Percentiles rank a stretch among this genome's conserved stretches.
Conservation (phyloP, 2,797 vertebrate genomes). For the Melanotaenia pygmaea region DNA sequence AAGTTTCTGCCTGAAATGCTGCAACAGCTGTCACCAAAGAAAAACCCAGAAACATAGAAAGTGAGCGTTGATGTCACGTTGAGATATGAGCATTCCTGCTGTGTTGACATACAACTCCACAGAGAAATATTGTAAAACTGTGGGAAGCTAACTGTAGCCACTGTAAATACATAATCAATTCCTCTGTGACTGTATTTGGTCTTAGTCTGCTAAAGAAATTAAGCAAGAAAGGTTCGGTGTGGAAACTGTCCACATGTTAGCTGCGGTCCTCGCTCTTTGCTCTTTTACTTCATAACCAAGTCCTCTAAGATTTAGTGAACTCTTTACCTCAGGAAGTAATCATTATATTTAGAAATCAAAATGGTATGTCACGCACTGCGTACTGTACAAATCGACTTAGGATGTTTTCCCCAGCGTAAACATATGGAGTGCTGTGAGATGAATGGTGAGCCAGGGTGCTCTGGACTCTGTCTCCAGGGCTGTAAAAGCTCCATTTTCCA, state of each 20-base stretch:
- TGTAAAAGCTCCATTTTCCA: constrained; percentile 55
- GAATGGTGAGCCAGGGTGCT: constrained; percentile 41
- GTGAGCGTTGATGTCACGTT: not conserved
- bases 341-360: constrained; percentile 66
- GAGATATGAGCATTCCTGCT: not conserved
- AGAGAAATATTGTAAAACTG: constrained; percentile 16
- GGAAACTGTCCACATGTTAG: constrained; percentile 17
- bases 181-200: constrained; percentile 32
- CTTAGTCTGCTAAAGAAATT: constrained; percentile 4
- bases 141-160: constrained; percentile 15
- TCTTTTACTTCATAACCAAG: constrained; percentile 14
- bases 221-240: constrained; percentile 20
- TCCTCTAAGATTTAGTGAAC: constrained; percentile 57
- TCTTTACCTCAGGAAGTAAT: constrained; percentile 58
- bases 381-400: constrained; percentile 61
- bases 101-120: not conserved
- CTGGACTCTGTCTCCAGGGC: constrained; percentile 73
- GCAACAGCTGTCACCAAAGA: constrained; percentile 14
- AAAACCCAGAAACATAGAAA: not conserved
- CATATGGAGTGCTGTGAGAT: constrained; percentile 50
- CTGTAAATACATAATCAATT: not conserved
- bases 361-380: constrained; percentile 44
- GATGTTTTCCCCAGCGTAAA: constrained; percentile 71
- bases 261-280: not conserved
- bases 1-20: constrained; percentile 6